Percentiles rank a stretch among this genome's conserved stretches.
Evolutionary conservation across 2,797 vertebrate genomes (phyloP).

Genomic region (Melopsittacus undulatus): DNA sequence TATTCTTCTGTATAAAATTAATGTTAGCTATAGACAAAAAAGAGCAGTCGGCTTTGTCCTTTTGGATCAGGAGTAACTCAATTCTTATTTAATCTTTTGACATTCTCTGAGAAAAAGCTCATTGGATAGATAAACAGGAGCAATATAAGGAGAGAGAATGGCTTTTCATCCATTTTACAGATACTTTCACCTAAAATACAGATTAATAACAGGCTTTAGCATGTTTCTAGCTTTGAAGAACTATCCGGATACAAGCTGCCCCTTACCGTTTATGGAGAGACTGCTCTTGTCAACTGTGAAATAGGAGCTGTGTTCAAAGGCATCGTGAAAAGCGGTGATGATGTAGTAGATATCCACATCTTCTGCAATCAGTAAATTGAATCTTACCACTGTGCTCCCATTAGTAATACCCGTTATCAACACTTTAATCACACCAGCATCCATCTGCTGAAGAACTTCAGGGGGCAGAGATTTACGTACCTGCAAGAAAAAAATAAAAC

Average conservation of each 20-base stretch:
- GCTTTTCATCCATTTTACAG: neutral
- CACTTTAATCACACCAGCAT: conserved; percentile 74
- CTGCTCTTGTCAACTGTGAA: conserved; percentile 74
- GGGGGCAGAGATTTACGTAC: conserved; percentile 72
- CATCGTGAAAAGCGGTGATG: conserved; percentile 65
- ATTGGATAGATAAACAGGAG: neutral
- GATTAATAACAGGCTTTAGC: neutral
- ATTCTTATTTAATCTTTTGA: neutral
- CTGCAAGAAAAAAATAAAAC: conserved; percentile 64
- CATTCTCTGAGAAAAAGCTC: neutral
- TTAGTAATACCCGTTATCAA: conserved; percentile 70
- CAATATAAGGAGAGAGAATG: neutral
- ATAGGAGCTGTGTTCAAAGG: conserved; percentile 74
- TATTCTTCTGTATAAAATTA: neutral
- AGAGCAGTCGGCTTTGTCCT: neutral
- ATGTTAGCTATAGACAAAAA: neutral
- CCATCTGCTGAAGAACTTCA: conserved; percentile 71
- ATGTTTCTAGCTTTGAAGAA: neutral
- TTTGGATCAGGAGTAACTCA: neutral
- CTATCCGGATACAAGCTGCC: neutral
- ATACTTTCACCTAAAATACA: neutral
- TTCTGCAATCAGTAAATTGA: conserved; percentile 72
- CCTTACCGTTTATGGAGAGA: conserved; percentile 75
- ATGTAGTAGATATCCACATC: conserved; percentile 63
- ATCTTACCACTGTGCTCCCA: conserved; percentile 82